A percentile compares a stretch with the other conserved stretches of the same genome.
phyloP scores from a whole-genome alignment of 2,797 vertebrate genomes.

The Poecilia velifera region DNA sequence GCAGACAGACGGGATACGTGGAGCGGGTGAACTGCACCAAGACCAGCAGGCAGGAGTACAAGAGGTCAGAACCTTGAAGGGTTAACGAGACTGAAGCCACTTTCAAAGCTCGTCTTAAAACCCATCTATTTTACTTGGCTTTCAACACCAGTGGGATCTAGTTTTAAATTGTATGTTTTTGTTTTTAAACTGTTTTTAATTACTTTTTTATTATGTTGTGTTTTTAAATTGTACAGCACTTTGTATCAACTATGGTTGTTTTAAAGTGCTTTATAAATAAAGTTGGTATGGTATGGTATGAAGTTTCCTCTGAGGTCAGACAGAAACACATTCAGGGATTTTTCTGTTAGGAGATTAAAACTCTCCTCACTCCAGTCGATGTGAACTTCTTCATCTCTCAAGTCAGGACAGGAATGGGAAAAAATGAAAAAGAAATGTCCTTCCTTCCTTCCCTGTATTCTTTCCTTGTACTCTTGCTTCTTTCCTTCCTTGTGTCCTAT shows the following conservation, averaged over 20 bases:
- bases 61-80: conserved; percentile 79
- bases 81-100: background rate
- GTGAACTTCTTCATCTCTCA: background rate
- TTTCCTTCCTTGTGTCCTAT: background rate
- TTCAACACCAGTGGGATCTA: too few relatives aligned
- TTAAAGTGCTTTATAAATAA: too few relatives aligned
- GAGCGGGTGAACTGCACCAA: conserved; percentile 86
- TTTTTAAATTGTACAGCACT: too few relatives aligned
- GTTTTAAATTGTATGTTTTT: too few relatives aligned
- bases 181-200: too few relatives aligned
- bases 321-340: background rate
- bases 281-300: too few relatives aligned
- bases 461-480: background rate
- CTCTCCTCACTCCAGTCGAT: background rate
- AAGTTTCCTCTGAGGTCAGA: background rate
- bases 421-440: background rate
- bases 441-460: background rate
- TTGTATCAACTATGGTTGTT: too few relatives aligned
- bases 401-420: background rate
- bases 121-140: too few relatives aligned
- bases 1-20: conserved; percentile 85
- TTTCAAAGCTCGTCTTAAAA: too few relatives aligned
- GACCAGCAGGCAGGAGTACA: conserved; percentile 84
- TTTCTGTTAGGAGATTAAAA: background rate
- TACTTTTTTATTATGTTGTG: too few relatives aligned